These are phyloP conservation scores for Theocolax elegans DNA, from an alignment of 1,140 invertebrate genomes.

Conservation along the genomic window DNA sequence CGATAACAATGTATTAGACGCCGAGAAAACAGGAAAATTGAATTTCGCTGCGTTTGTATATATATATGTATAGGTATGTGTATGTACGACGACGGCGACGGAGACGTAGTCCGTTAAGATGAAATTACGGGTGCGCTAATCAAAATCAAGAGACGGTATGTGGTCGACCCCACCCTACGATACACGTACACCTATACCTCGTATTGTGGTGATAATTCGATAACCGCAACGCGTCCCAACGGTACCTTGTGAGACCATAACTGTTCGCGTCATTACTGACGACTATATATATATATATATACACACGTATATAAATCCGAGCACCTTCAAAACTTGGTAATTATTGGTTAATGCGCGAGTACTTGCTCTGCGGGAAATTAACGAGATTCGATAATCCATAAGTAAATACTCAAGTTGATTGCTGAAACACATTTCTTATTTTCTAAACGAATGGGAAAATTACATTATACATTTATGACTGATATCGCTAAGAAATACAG, in stretches of 20 bases:
- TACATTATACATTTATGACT: too few species aligned
- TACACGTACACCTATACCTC: too few species aligned
- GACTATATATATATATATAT: background rate
- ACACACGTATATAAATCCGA: background rate
- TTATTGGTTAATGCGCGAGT: background rate
- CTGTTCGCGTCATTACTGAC: background rate
- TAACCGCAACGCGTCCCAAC: background rate
- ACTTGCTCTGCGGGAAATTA: too few species aligned
- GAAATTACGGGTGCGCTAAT: constrained; percentile 8
- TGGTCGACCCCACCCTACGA: too few species aligned
- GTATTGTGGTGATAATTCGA: constrained; percentile 14
- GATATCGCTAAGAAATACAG: too few species aligned
- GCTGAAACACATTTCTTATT: too few species aligned
- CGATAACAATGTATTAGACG: background rate
- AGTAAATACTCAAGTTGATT: too few species aligned
- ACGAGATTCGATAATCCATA: too few species aligned
- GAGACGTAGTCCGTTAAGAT: background rate
- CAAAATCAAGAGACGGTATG: background rate
- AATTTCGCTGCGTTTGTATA: constrained; percentile 1
- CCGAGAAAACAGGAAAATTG: background rate
- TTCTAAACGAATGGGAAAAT: too few species aligned
- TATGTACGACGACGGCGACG: too few species aligned
- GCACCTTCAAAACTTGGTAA: background rate
- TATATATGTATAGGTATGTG: too few species aligned
- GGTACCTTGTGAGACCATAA: constrained; percentile 17